A percentile compares a stretch with the other conserved stretches of the same genome.
These are phyloP conservation scores for Rissa tridactyla DNA, from an alignment of 2,113 vertebrate genomes.

Conservation along the genomic window DNA sequence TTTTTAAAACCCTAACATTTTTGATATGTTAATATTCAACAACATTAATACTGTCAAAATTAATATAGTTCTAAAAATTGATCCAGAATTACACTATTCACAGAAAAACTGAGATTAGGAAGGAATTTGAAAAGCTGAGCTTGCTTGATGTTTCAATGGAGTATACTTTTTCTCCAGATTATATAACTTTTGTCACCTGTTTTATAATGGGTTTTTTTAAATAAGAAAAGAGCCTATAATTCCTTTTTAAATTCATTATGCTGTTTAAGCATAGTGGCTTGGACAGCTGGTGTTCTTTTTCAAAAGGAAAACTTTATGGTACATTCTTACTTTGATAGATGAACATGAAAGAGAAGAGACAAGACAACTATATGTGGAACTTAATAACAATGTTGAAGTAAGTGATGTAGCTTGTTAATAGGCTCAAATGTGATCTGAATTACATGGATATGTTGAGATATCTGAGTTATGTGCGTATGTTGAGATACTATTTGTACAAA, in stretches of 20 bases:
- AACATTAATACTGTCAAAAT: not conserved
- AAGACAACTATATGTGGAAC: conserved; percentile 81
- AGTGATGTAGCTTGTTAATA: conserved; percentile 15
- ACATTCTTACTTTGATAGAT: conserved; percentile 75
- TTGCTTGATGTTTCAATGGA: not conserved
- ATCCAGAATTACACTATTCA: not conserved
- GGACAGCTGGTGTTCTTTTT: not conserved
- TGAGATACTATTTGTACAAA: not conserved
- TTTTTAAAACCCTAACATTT: not conserved
- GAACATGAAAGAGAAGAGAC: conserved; percentile 91
- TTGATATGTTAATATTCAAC: not conserved
- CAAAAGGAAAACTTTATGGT: not conserved
- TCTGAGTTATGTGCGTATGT: not conserved
- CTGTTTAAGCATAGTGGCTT: not conserved
- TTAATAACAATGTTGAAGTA: conserved; percentile 85
- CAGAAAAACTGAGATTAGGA: not conserved
- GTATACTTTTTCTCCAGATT: not conserved
- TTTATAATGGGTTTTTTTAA: not conserved
- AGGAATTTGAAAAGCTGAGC: not conserved
- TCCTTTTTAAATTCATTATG: not conserved
- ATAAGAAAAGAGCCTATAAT: not conserved
- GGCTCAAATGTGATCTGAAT: not conserved
- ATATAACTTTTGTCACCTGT: not conserved
- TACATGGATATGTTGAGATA: not conserved
- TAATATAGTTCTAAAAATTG: not conserved